These are phyloP conservation scores for Athetis lepigone DNA, from an alignment of 2,888 invertebrate species.

Conservation along the genomic window DNA sequence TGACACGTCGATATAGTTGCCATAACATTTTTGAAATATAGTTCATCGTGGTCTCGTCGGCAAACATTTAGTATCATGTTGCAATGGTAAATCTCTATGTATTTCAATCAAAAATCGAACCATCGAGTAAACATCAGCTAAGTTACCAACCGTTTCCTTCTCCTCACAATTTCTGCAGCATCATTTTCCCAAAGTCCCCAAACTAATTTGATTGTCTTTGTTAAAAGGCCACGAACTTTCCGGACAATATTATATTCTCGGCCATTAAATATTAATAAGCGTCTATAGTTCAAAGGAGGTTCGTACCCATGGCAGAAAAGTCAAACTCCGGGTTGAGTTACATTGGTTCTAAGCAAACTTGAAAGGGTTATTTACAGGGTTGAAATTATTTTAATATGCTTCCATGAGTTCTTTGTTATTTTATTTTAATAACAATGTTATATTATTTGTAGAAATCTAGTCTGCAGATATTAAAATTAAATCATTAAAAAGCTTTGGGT, in stretches of 20 bases:
- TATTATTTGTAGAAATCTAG: too few relatives aligned
- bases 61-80: too few relatives aligned
- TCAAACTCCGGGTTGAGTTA: conserved; percentile 24
- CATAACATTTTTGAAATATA: too few relatives aligned
- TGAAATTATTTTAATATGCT: conserved; percentile 12
- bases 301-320: conserved; percentile 28
- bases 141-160: neutral
- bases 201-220: conserved; percentile 37
- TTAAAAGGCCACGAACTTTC: conserved; percentile 24
- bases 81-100: too few relatives aligned
- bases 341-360: conserved; percentile 17
- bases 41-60: too few relatives aligned
- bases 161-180: neutral
- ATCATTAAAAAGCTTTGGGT: too few relatives aligned
- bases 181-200: conserved; percentile 6
- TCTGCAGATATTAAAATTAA: too few relatives aligned
- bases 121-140: too few relatives aligned
- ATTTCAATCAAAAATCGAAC: neutral
- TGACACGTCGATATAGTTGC: too few relatives aligned
- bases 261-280: conserved; percentile 41
- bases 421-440: neutral
- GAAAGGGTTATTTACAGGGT: conserved; percentile 6
- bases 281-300: conserved; percentile 35
- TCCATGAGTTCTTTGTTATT: neutral
- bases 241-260: conserved; percentile 19